Evolutionary conservation across 1,140 invertebrate genomes (phyloP), one percentile per base, ranked within the genome.

Genomic region (Triops cancriformis): DNA sequence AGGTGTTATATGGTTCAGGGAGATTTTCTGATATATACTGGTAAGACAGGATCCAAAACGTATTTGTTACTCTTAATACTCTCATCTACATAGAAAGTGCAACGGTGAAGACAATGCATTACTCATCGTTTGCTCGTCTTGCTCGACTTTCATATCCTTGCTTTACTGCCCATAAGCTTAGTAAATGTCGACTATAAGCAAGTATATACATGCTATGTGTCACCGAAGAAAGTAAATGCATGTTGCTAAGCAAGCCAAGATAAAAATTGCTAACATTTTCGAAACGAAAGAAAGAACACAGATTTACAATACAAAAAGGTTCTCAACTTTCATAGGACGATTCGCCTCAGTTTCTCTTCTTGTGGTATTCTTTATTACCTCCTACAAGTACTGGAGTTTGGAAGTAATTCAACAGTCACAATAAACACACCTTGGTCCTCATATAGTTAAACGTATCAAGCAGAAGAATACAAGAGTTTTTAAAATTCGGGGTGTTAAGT

Each of bases 21-120:
- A 64, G 51, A 64, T 64, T 64, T 64, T 1, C 18, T 64, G 51
- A 64, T 64, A 64, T 64, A 64, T 1, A 64, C 51, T 23, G 51
- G 23, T 18, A 64, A 64, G 51, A 64, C 51, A 64, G 51, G 51
- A 64, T 23, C 18, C 51, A 42, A 42, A 42, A 45, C 26, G 26
- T 45, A 41, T 76, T 76, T 76, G 74, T 76, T 41, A 76, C 26
- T 76, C 45, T 26, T 76, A 76, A 76, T 43, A 43, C 74, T 41
- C 74, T 74, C 73, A 76, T 41, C 74, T 27, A 76, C 74, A 76
- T 43, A 31, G 37, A 28, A 45, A 76, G 45, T 76, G 31, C 45
- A 31, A 45, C 0, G 37, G 27, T 76, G 31, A 42, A 76, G 37
- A 45, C 37, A 27, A 43, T 41, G 37, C 45, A 45, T 76, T 31